These are phyloP conservation scores for Podocnemis expansa DNA, from an alignment of 2,113 vertebrate genomes.

Conservation along the genomic window DNA sequence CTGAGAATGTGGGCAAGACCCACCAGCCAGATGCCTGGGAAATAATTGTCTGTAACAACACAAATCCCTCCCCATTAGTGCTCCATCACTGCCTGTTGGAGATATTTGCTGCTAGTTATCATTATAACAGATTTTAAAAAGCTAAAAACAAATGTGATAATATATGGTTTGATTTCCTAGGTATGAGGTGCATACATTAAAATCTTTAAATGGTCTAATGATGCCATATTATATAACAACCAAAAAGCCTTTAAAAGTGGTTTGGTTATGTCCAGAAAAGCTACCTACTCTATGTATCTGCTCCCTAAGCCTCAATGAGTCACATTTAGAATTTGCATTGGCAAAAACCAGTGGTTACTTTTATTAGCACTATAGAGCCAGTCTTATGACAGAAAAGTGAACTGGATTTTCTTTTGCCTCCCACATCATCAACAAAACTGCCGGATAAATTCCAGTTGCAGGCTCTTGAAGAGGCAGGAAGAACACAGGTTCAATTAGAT, in stretches of 20 bases:
- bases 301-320: neutral
- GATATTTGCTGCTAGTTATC: neutral
- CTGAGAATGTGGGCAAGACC: neutral
- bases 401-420: slow-evolving; percentile 35
- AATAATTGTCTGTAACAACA: neutral
- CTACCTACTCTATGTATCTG: neutral
- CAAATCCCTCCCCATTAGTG: neutral
- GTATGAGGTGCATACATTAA: neutral
- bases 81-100: neutral
- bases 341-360: neutral
- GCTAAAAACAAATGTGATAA: neutral
- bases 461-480: slow-evolving; percentile 18
- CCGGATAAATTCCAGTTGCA: slow-evolving; percentile 40
- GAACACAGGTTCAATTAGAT: slow-evolving; percentile 38
- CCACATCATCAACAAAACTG: slow-evolving; percentile 16
- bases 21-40: neutral
- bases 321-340: neutral
- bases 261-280: neutral
- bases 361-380: neutral
- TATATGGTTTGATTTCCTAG: neutral
- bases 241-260: neutral
- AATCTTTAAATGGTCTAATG: neutral
- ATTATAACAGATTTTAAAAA: neutral
- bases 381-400: slow-evolving; percentile 22
- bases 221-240: neutral